Percentiles rank a stretch among this genome's conserved stretches.
These are phyloP conservation scores for Prinia subflava DNA, from an alignment of 2,113 vertebrate genomes.

Conservation along the genomic window DNA sequence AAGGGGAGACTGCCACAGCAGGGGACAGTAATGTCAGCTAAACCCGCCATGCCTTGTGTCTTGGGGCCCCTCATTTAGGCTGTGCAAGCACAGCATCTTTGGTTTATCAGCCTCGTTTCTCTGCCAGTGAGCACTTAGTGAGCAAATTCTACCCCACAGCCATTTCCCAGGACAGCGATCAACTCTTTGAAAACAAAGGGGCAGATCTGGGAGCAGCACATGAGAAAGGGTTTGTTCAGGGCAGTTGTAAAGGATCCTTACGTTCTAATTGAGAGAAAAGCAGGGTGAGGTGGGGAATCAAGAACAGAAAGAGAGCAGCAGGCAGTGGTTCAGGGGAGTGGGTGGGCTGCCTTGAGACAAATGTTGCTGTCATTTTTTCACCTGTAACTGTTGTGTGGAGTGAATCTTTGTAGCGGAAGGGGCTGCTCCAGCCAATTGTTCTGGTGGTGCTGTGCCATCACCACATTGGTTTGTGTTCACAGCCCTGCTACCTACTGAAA, in stretches of 20 bases:
- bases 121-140: neutral
- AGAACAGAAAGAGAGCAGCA: neutral
- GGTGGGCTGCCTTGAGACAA: neutral
- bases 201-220: neutral
- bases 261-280: neutral
- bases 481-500: neutral
- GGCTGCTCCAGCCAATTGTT: neutral
- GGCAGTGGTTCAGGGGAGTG: neutral
- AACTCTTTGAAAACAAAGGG: neutral
- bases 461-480: neutral
- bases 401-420: neutral
- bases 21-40: neutral
- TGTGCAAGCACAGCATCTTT: fast-evolving
- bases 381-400: neutral
- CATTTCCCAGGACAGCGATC: neutral
- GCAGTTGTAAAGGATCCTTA: neutral
- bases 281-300: neutral
- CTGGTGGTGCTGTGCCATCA: no score
- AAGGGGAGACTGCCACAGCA: neutral
- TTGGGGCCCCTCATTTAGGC: neutral
- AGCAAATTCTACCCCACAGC: neutral
- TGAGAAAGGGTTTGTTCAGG: neutral
- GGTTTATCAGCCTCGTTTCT: neutral
- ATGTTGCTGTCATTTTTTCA: neutral
- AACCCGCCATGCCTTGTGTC: neutral